Conservation (phyloP, 2,113 vertebrate genomes). For the Pterocles orientalis region DNA sequence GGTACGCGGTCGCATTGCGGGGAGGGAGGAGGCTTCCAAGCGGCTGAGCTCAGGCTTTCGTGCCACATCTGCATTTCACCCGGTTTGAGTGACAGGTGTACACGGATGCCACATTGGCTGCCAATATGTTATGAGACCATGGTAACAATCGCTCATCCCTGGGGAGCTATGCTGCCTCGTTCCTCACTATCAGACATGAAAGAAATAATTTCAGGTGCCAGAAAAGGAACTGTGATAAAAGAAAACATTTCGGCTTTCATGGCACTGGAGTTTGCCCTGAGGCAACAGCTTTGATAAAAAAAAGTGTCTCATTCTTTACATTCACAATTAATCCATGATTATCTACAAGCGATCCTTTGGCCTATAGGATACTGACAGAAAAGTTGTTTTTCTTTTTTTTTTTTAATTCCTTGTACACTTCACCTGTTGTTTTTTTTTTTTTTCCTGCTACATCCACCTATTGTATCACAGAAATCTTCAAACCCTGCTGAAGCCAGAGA, state of each 20-base stretch:
- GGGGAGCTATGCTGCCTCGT: constrained; percentile 76
- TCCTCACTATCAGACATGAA: constrained; percentile 83
- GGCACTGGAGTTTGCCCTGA: constrained; percentile 77
- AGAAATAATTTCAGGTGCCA: constrained; percentile 88
- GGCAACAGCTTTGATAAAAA: constrained; percentile 85
- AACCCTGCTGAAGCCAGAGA: constrained; percentile 22
- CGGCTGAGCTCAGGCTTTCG: background rate
- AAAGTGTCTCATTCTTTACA: constrained; percentile 77
- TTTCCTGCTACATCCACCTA: background rate
- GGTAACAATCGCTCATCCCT: constrained; percentile 84
- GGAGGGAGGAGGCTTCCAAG: background rate
- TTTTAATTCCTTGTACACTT: constrained; percentile 11
- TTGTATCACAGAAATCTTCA: constrained; percentile 49
- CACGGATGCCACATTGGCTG: constrained; percentile 77
- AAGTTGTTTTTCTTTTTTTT: constrained; percentile 8
- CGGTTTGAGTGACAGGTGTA: constrained; percentile 86
- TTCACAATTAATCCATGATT: constrained; percentile 80
- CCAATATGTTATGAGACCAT: constrained; percentile 83
- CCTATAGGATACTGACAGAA: constrained; percentile 46
- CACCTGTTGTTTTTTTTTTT: constrained; percentile 10
- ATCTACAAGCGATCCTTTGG: constrained; percentile 68
- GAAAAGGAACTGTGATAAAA: constrained; percentile 76
- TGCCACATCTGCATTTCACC: constrained; percentile 63
- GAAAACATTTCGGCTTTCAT: constrained; percentile 78
- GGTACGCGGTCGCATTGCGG: background rate